Conservation (phyloP, 2,888 invertebrate genomes). For the Pseudeuparius sepicola region DNA sequence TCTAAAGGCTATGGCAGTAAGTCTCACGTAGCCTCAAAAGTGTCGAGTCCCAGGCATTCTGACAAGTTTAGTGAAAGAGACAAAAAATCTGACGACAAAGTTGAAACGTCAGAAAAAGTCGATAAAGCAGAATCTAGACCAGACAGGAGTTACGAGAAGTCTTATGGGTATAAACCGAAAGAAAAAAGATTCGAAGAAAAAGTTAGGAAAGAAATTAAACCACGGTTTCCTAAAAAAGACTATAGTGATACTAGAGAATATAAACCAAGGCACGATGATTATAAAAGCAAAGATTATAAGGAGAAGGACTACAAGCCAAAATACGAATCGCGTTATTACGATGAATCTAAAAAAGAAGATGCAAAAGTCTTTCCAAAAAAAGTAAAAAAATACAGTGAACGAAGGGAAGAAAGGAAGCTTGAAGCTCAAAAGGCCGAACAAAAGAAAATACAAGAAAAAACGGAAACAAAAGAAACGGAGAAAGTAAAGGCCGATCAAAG, state of each 20-base stretch:
- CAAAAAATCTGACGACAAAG: no score
- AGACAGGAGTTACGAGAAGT: conserved; percentile 13
- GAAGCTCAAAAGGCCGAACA: conserved; percentile 34
- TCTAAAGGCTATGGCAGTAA: conserved; percentile 20
- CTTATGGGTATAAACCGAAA: conserved; percentile 27
- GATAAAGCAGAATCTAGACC: no score
- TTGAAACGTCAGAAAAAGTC: no score
- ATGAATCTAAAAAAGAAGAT: conserved; percentile 23
- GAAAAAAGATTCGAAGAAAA: conserved; percentile 34
- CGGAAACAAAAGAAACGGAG: conserved; percentile 7
- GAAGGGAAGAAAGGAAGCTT: conserved; percentile 36
- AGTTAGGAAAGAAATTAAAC: conserved; percentile 30
- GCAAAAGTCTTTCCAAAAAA: conserved; percentile 24
- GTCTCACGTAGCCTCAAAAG: no score
- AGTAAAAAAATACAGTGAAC: conserved; percentile 38
- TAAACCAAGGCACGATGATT: conserved; percentile 23
- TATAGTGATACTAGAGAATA: conserved; percentile 29
- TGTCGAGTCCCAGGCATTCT: no score
- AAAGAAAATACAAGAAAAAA: conserved; percentile 26
- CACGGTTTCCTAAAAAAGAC: conserved; percentile 31
- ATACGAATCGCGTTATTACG: no score
- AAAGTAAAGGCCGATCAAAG: conserved; percentile 8
- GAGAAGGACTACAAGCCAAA: conserved; percentile 25
- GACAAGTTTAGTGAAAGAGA: no score
- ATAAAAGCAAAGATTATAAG: conserved; percentile 24